Evolutionary conservation across 2,797 vertebrate genomes (phyloP), one percentile per base, ranked within the genome.

Genomic region (Bradypodion ventrale): DNA sequence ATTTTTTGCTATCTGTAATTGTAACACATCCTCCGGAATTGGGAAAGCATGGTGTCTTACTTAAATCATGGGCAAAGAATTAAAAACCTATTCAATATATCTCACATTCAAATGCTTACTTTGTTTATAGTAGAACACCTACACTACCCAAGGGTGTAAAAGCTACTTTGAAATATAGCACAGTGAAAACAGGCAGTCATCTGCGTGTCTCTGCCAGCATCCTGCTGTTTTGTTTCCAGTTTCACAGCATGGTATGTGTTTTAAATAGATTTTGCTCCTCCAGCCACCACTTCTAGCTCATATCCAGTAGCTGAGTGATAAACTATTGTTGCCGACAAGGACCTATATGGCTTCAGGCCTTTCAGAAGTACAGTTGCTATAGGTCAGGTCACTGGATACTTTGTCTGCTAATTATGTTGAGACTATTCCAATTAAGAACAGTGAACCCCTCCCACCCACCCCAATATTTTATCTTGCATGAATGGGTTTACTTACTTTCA

Each of bases 351-450:
- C 91, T 87, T 65, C 88, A 75, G 78, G 59, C 88, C 87, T 91
- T 91, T 92, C 82, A 42, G 90, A 91, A 92, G 84, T 91, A 86
- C 92, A 89, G 89, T 93, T 88, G 89, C 78, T 75, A 62, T 46
- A 44, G 70, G 59, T 74, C 82, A 5, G 90, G 86, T 88, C 90
- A 91, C 92, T 90, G 85, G 89, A 91, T 76, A 70, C 82, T 87
- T 92, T 89, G 87, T 85, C 89, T 92, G 89, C 83, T 87, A 84
- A 90, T 90, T 94, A 93, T 93, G 93, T 92, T 92, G 92, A 92
- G 91, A 88, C 80, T 60, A 69, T 87, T 74, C 15, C 68, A 89
- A 84, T 87, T 88, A 91, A 62, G 91, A 87, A 60, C 46, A 80
- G 66, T 5, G 23, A 69, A 73, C 9, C 27, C 66, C 32, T 40